Evolutionary conservation across 1,140 invertebrate genomes (phyloP).

Genomic region (Aphelenchoides besseyi): DNA sequence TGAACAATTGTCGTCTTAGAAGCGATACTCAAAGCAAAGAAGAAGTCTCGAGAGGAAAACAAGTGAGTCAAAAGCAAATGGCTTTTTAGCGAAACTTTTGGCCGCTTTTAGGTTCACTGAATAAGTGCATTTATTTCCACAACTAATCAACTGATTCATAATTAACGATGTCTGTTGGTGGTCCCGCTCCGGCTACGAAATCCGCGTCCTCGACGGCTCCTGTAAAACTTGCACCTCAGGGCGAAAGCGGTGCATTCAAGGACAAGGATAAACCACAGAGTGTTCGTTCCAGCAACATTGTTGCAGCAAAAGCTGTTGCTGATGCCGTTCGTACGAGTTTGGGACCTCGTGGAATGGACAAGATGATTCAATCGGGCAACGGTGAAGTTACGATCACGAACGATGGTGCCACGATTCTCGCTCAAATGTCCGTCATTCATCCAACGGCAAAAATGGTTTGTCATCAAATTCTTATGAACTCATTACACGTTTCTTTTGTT

Average conservation of each 20-base stretch:
- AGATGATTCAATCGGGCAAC: conserved; percentile 97
- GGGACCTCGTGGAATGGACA: conserved; percentile 98
- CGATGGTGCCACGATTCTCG: conserved; percentile 98
- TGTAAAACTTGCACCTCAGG: not conserved
- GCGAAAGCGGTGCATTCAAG: conserved; percentile 33
- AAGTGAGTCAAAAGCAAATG: not conserved
- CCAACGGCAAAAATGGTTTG: conserved; percentile 96
- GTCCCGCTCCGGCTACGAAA: no score
- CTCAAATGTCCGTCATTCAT: conserved; percentile 97
- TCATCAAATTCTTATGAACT: conserved; percentile 4
- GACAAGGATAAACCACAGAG: conserved; percentile 55
- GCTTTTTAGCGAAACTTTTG: not conserved
- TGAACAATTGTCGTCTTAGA: no score
- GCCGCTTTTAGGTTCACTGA: conserved; percentile 2
- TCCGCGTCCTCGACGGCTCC: not conserved
- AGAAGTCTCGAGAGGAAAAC: not conserved
- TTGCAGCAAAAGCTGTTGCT: conserved; percentile 95
- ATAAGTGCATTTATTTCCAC: no score
- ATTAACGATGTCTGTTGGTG: no score
- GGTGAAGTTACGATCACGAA: conserved; percentile 97
- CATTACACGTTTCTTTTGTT: conserved; percentile 58
- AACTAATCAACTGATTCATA: no score
- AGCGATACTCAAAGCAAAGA: not conserved
- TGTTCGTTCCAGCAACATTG: conserved; percentile 89
- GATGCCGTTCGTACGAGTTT: conserved; percentile 97